These are phyloP conservation scores for Paguma larvata DNA, from an alignment of 2,797 vertebrate species.

Conservation along the genomic window DNA sequence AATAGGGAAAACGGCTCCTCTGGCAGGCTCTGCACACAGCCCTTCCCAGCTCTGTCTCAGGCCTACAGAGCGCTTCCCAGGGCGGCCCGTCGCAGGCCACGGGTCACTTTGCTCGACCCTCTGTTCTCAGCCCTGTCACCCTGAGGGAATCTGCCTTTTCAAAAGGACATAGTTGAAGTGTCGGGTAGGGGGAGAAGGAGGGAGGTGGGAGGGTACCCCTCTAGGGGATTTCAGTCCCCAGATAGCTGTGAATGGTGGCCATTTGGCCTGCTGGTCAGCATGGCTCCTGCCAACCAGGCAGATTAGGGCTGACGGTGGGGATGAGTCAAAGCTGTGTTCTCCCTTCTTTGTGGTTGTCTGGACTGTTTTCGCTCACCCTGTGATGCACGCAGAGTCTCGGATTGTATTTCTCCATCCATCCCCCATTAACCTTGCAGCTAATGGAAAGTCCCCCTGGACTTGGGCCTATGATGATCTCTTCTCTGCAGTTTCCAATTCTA, in stretches of 20 bases:
- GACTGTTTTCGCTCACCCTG: background rate
- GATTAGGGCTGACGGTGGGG: background rate
- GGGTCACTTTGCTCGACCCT: background rate
- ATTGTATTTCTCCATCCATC: slow-evolving; percentile 74
- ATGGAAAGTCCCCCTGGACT: slow-evolving; percentile 78
- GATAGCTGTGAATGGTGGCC: background rate
- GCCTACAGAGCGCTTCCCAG: background rate
- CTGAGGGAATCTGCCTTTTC: background rate
- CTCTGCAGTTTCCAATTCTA: slow-evolving; percentile 78
- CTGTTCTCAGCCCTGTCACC: background rate
- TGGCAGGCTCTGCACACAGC: background rate
- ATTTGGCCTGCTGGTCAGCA: background rate
- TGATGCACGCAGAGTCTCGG: slow-evolving; percentile 2
- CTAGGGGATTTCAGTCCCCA: background rate
- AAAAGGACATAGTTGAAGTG: slow-evolving; percentile 30
- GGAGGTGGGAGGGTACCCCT: background rate
- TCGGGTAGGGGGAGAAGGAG: background rate
- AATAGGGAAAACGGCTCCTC: background rate
- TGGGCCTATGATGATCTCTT: slow-evolving; percentile 68
- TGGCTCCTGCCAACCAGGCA: background rate
- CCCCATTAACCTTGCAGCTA: slow-evolving; percentile 50
- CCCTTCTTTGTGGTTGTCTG: slow-evolving; percentile 39
- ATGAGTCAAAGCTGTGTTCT: slow-evolving; percentile 36
- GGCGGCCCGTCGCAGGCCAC: background rate
- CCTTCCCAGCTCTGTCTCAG: background rate